A percentile compares a stretch with the other conserved stretches of the same genome.
phyloP scores from a whole-genome alignment of 2,888 invertebrate genomes.

The Scaptomyza tumidula region DNA sequence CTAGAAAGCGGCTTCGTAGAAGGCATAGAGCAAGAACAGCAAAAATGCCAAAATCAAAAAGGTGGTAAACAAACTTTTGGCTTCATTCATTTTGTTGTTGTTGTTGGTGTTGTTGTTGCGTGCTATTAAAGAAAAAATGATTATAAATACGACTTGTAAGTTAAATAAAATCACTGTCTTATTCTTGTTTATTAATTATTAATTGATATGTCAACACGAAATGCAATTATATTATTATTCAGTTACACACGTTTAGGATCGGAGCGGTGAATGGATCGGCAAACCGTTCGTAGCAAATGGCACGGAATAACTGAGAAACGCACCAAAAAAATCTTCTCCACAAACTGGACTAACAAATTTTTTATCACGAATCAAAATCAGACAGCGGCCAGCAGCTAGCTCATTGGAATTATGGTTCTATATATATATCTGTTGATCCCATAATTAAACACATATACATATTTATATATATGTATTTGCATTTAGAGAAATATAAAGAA shows the following conservation, averaged over 20 bases:
- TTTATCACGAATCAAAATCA: constrained; percentile 51
- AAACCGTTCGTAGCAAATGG: constrained; percentile 83
- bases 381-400: constrained; percentile 48
- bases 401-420: constrained; percentile 67
- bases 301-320: constrained; percentile 82
- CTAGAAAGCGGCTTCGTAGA: constrained; percentile 87
- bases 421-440: constrained; percentile 27
- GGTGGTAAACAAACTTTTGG: constrained; percentile 89
- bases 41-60: constrained; percentile 89
- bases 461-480: constrained; percentile 9
- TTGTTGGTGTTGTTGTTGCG: constrained; percentile 49
- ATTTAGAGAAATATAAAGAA: constrained; percentile 25
- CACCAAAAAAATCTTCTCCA: constrained; percentile 78
- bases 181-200: background rate
- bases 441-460: constrained; percentile 24
- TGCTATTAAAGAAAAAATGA: constrained; percentile 34
- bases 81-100: constrained; percentile 85
- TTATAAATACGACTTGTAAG: constrained; percentile 20
- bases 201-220: background rate
- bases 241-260: constrained; percentile 46
- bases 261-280: constrained; percentile 54
- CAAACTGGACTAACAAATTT: constrained; percentile 60
- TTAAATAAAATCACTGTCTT: background rate
- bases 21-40: constrained; percentile 88
- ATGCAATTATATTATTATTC: background rate